Conservation (phyloP, 2,888 invertebrate species). For the Cryptocephalus moraei region DNA sequence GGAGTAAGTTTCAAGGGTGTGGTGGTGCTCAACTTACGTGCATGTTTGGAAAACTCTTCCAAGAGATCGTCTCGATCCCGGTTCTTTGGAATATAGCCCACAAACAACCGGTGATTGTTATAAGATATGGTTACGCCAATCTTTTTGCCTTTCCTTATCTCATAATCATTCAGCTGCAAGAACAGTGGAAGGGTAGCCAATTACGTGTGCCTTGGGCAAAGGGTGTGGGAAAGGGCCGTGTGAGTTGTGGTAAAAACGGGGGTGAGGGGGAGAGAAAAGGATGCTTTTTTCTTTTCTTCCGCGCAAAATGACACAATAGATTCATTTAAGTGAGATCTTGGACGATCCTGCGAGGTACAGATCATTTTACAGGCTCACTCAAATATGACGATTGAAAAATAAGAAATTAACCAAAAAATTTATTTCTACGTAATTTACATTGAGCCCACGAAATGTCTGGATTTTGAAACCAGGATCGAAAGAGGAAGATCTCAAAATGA, state of each 20-base stretch:
- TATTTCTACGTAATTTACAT: too few relatives aligned
- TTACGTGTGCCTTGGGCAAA: slow-evolving; percentile 39
- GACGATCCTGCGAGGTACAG: too few relatives aligned
- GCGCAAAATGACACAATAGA: too few relatives aligned
- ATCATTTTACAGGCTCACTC: too few relatives aligned
- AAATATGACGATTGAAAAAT: too few relatives aligned
- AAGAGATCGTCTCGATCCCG: slow-evolving; percentile 98
- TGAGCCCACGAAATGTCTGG: too few relatives aligned
- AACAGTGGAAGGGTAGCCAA: slow-evolving; percentile 74
- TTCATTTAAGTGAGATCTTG: too few relatives aligned
- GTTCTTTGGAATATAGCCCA: slow-evolving; percentile 99
- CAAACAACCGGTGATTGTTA: slow-evolving; percentile 99
- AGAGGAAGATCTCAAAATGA: too few relatives aligned
- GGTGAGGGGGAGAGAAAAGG: background rate
- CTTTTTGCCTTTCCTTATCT: slow-evolving; percentile 99
- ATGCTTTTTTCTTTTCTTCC: background rate
- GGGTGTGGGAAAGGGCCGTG: slow-evolving; percentile 21
- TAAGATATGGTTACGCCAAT: slow-evolving; percentile 99
- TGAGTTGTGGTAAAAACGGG: background rate
- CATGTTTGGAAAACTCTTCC: slow-evolving; percentile 98
- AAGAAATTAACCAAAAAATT: too few relatives aligned
- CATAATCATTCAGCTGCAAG: slow-evolving; percentile 99
- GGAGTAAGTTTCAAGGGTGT: slow-evolving; percentile 12
- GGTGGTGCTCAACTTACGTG: slow-evolving; percentile 77
- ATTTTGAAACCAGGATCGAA: too few relatives aligned